Evolutionary conservation across 2,888 invertebrate genomes (phyloP).

Genomic region (Sminthurinus aureus): DNA sequence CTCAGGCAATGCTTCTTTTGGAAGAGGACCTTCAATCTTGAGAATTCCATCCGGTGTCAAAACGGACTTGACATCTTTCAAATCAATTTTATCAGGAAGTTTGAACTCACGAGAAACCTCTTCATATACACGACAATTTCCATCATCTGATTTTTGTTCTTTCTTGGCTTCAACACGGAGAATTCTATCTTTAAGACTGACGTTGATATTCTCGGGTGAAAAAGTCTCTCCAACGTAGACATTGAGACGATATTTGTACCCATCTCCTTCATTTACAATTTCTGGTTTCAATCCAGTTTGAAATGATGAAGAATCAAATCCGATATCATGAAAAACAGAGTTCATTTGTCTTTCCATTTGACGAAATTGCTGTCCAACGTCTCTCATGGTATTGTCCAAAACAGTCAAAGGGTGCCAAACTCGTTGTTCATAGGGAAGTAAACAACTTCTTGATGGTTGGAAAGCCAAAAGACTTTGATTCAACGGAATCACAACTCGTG

Average conservation of each 20-base stretch:
- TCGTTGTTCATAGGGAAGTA: background rate
- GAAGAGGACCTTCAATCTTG: conserved; percentile 59
- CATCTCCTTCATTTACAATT: conserved; percentile 37
- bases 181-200: conserved; percentile 46
- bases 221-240: conserved; percentile 57
- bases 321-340: conserved; percentile 30
- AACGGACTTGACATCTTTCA: conserved; percentile 56
- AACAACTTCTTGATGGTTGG: background rate
- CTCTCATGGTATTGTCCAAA: conserved; percentile 43
- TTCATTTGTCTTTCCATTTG: conserved; percentile 48
- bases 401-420: background rate
- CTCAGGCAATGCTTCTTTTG: conserved; percentile 33
- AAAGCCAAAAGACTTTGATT: background rate
- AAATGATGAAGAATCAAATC: background rate
- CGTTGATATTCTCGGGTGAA: conserved; percentile 60
- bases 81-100: conserved; percentile 60
- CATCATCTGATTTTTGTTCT: conserved; percentile 39
- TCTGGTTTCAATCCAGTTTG: background rate
- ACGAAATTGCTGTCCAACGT: conserved; percentile 47
- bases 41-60: conserved; percentile 59
- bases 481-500: no score
- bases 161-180: conserved; percentile 42
- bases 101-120: conserved; percentile 58
- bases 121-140: conserved; percentile 56
- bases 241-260: conserved; percentile 55